These are phyloP conservation scores for Phymanthus crucifer DNA, from an alignment of 92 coral and sea anemone genomes.

Conservation along the genomic window DNA sequence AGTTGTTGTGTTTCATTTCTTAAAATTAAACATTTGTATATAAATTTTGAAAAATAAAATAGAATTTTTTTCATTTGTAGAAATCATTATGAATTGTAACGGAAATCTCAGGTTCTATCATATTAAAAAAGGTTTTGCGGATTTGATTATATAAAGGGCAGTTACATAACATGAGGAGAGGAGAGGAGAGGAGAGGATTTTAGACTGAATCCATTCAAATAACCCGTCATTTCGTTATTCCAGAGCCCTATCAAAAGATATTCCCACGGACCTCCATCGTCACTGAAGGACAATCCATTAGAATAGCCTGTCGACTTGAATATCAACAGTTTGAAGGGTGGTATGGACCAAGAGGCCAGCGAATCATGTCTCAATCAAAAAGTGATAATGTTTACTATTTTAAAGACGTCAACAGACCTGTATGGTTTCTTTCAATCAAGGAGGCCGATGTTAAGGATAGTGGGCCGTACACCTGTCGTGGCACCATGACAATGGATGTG, in stretches of 20 bases:
- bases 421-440: conserved; percentile 14
- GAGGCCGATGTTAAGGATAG: neutral
- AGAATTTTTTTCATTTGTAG: too few species aligned
- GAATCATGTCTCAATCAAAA: conserved; percentile 13
- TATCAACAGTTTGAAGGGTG: conserved; percentile 31
- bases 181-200: neutral
- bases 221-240: neutral
- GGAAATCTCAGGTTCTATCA: too few species aligned
- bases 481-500: conserved; percentile 16
- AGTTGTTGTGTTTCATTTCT: too few species aligned
- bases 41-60: too few species aligned
- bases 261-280: neutral
- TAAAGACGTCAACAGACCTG: neutral
- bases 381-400: conserved; percentile 1
- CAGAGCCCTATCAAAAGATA: conserved; percentile 16
- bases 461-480: conserved; percentile 27
- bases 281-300: neutral
- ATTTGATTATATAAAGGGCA: too few species aligned
- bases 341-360: conserved; percentile 30
- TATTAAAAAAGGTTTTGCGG: too few species aligned
- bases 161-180: neutral
- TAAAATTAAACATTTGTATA: too few species aligned
- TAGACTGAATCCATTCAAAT: neutral
- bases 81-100: too few species aligned
- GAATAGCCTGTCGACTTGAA: conserved; percentile 13